These are phyloP conservation scores for Chironomus riparius DNA, from an alignment of 2,888 invertebrate genomes.

Conservation along the genomic window DNA sequence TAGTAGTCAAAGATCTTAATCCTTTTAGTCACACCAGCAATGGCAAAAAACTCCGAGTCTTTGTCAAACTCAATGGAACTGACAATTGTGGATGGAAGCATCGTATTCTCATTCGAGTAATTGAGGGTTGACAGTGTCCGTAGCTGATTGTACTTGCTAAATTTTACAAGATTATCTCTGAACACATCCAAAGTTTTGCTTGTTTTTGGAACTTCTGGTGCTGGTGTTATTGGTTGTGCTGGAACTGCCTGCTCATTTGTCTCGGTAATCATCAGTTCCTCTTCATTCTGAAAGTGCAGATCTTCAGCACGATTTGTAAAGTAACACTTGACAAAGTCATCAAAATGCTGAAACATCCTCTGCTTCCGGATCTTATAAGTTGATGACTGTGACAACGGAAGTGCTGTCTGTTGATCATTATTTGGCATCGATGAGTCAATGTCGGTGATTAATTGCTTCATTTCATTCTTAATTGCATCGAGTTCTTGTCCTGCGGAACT, in stretches of 20 bases:
- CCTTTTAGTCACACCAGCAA: conserved; percentile 89
- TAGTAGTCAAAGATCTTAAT: conserved; percentile 90
- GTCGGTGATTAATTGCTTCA: conserved; percentile 29
- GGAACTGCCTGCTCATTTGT: conserved; percentile 32
- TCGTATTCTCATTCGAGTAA: conserved; percentile 82
- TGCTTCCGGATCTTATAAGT: conserved; percentile 60
- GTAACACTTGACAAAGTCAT: conserved; percentile 82
- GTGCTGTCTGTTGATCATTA: not conserved
- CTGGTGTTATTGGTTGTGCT: conserved; percentile 32
- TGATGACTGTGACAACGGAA: conserved; percentile 31
- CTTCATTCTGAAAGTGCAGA: conserved; percentile 49
- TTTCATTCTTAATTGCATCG: conserved; percentile 29
- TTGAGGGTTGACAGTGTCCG: conserved; percentile 77
- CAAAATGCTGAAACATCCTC: conserved; percentile 76
- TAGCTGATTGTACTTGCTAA: conserved; percentile 69
- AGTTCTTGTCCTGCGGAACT: conserved; percentile 27
- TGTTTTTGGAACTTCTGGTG: conserved; percentile 29
- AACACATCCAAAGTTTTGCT: conserved; percentile 61
- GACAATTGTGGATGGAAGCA: conserved; percentile 68
- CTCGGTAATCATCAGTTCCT: conserved; percentile 30
- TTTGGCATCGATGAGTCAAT: conserved; percentile 33
- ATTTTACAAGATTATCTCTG: conserved; percentile 75
- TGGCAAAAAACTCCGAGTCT: conserved; percentile 91
- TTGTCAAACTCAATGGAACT: conserved; percentile 94
- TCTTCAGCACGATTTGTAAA: conserved; percentile 68